Evolutionary conservation across 2,113 vertebrate genomes (phyloP).

Genomic region (Actinemys pallida): DNA sequence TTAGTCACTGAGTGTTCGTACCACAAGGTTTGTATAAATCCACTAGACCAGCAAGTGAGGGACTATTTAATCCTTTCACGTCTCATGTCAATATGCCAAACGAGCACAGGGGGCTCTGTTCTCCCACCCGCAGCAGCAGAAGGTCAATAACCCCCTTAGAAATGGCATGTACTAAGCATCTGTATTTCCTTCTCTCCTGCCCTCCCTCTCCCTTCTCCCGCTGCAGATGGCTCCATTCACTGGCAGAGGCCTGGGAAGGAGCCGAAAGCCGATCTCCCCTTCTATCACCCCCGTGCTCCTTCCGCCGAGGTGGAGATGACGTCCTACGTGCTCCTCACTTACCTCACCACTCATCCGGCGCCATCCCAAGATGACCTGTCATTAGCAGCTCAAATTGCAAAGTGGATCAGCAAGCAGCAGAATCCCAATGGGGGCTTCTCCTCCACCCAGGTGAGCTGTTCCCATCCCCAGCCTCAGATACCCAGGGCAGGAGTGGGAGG

Average conservation of each 20-base stretch:
- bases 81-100: fast-evolving
- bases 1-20: background rate
- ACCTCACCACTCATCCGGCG: background rate
- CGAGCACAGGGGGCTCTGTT: fast-evolving
- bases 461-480: fast-evolving
- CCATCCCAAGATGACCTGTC: conserved; percentile 52
- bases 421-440: conserved; percentile 79
- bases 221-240: conserved; percentile 64
- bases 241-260: conserved; percentile 75
- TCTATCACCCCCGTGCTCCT: conserved; percentile 46
- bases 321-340: conserved; percentile 65
- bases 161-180: fast-evolving
- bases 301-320: conserved; percentile 82
- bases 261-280: fast-evolving
- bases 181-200: background rate
- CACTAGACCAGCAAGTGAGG: background rate
- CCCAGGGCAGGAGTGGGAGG: background rate
- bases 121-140: fast-evolving
- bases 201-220: background rate
- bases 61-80: background rate
- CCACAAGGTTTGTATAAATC: fast-evolving
- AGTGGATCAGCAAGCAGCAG: conserved; percentile 79
- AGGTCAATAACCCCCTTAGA: background rate
- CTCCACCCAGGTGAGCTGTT: conserved; percentile 74
- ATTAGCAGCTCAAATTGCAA: background rate